phyloP scores from a whole-genome alignment of 2,797 vertebrate genomes.

The Malurus splendens region DNA sequence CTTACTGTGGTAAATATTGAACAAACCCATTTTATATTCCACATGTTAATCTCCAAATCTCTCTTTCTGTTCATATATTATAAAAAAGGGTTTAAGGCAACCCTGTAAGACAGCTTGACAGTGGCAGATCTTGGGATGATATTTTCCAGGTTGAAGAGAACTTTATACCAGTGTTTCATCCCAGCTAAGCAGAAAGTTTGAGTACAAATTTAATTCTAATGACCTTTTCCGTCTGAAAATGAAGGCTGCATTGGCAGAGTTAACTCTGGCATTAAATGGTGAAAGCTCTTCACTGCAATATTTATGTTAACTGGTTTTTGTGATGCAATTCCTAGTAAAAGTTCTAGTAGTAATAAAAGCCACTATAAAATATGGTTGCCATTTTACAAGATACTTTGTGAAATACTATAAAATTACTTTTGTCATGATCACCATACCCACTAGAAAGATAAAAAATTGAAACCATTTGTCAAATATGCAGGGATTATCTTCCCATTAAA shows the following conservation, averaged over 20 bases:
- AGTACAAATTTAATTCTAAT: constrained; percentile 32
- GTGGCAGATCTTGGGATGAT: not conserved
- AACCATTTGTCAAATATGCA: constrained; percentile 22
- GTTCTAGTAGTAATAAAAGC: constrained; percentile 34
- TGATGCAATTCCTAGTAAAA: constrained; percentile 40
- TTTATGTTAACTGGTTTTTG: constrained; percentile 28
- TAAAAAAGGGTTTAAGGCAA: not conserved
- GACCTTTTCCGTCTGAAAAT: constrained; percentile 8
- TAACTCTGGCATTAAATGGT: constrained; percentile 2
- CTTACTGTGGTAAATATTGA: not conserved
- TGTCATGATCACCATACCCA: not conserved
- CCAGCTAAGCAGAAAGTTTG: not conserved
- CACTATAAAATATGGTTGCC: constrained; percentile 13
- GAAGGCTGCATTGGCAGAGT: constrained; percentile 2
- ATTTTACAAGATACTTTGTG: constrained; percentile 33
- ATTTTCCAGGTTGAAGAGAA: not conserved
- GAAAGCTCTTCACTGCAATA: constrained; percentile 10
- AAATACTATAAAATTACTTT: constrained; percentile 22
- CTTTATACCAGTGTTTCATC: not conserved
- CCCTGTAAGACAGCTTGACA: not conserved
- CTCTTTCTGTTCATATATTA: not conserved
- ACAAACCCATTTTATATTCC: not conserved
- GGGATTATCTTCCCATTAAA: constrained; percentile 6
- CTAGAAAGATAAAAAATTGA: constrained; percentile 4
- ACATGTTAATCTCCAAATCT: not conserved